Evolutionary conservation across 1,140 invertebrate genomes (phyloP), one percentile per base, ranked within the genome.

Genomic region (Mizuhopecten yessoensis): DNA sequence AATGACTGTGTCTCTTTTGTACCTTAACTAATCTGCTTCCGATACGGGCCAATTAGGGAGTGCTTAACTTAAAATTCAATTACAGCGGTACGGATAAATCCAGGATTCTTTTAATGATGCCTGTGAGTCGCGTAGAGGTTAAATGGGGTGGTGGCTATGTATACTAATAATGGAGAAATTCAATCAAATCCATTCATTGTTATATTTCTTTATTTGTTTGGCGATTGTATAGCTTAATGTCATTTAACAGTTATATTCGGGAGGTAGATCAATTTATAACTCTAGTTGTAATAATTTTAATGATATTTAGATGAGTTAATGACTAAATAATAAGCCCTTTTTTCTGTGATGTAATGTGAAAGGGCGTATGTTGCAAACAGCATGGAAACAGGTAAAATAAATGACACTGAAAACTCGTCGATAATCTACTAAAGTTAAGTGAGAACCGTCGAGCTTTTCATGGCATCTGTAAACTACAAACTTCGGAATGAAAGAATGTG

Each of bases 41-140:
- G 87, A 87, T 87, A 87, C 34, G 15, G 87, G 87, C 87, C 87
- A 87, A 87, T 87, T 87, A 87, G 87, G 34, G 36, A 34, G 17
- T 39, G 29, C 87, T 87, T 87, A 87, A 87, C 87, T 87, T 36
- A 23, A 87, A 87, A 87, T 87, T 87, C 87, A 87, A 87, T 87
- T 87, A 87, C 36, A 36, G 87, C 87, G n/a, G 87, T 39, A 17
- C 87, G 36, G 34, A 36, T 36, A 87, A 36, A 34, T 87, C 33
- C 36, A n/a, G 36, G 36, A 87, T 87, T 34, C 87, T 75, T 75
- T 75, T 75, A 75, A 75, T 75, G 57, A 75, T 75, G 57, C n/a
- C 57, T 75, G n/a, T 29, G 57, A 29, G 57, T 75, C 57, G 57
- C 23, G 57, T 29, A 75, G 57, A 29, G 57, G 57, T 75, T 75